These are phyloP conservation scores for Lacerta viridis DNA, from an alignment of 2,797 vertebrate genomes.

Conservation along the genomic window DNA sequence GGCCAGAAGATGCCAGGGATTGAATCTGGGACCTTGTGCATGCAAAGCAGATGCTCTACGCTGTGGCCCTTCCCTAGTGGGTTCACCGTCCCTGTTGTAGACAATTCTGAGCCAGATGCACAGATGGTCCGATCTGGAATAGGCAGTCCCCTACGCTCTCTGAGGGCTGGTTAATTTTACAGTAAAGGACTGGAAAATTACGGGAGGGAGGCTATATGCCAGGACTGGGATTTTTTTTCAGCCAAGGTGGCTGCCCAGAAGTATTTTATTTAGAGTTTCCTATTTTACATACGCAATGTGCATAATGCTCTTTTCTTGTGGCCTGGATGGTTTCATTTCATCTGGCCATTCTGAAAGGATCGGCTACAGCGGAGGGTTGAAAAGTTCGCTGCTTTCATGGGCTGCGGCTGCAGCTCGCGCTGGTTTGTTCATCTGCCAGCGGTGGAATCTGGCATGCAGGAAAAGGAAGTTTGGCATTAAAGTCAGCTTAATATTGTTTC, in stretches of 20 bases:
- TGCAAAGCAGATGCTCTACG: neutral
- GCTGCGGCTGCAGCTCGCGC: neutral
- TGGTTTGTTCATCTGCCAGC: conserved; percentile 18
- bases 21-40: no score
- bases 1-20: no score
- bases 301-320: neutral
- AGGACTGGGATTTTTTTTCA: no score
- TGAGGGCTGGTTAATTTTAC: neutral
- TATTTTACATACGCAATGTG: neutral
- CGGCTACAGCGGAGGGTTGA: neutral
- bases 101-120: neutral
- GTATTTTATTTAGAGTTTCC: neutral
- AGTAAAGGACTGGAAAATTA: no score
- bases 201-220: no score
- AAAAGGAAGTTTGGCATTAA: conserved; percentile 42
- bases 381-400: neutral
- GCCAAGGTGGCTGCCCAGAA: neutral
- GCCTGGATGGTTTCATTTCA: neutral
- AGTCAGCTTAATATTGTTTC: conserved; percentile 24
- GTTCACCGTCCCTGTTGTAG: neutral
- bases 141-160: neutral
- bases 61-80: neutral
- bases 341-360: neutral
- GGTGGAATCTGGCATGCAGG: conserved; percentile 13
- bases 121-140: neutral